These are phyloP conservation scores for Lontra canadensis DNA, from an alignment of 2,113 vertebrate species.

Conservation along the genomic window DNA sequence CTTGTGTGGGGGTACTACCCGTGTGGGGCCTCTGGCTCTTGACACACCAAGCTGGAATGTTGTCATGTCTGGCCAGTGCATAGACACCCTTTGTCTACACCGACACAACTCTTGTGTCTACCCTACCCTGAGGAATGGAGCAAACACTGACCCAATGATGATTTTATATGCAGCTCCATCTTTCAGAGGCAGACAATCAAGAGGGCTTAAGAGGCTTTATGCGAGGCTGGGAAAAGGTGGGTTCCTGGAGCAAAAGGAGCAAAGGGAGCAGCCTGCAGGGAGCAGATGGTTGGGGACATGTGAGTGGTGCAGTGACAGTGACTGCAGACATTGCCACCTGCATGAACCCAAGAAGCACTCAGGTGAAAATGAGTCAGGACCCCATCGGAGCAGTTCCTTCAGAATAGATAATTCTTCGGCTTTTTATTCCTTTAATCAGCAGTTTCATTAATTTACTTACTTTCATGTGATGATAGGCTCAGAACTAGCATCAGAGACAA, in stretches of 20 bases:
- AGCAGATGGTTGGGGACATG: fast-evolving
- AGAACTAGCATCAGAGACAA: background rate
- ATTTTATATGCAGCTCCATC: background rate
- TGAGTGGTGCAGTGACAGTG: background rate
- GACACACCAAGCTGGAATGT: background rate
- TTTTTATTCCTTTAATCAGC: background rate
- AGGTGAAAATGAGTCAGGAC: background rate
- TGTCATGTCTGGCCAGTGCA: background rate
- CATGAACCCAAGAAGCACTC: background rate
- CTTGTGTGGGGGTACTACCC: background rate
- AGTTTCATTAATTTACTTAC: background rate
- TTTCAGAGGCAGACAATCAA: background rate
- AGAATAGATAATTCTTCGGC: background rate
- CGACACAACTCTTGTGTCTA: background rate
- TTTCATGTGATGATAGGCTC: background rate
- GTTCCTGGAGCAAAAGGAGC: background rate
- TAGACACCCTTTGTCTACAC: background rate
- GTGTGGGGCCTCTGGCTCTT: background rate
- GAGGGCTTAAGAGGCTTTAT: background rate
- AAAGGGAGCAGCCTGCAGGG: background rate
- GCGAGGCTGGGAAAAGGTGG: background rate
- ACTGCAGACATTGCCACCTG: background rate
- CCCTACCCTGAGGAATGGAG: background rate
- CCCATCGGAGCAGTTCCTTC: background rate
- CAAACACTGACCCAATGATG: background rate